These are phyloP conservation scores for Bufo gargarizans DNA, from an alignment of 2,113 vertebrate species.

Conservation along the genomic window DNA sequence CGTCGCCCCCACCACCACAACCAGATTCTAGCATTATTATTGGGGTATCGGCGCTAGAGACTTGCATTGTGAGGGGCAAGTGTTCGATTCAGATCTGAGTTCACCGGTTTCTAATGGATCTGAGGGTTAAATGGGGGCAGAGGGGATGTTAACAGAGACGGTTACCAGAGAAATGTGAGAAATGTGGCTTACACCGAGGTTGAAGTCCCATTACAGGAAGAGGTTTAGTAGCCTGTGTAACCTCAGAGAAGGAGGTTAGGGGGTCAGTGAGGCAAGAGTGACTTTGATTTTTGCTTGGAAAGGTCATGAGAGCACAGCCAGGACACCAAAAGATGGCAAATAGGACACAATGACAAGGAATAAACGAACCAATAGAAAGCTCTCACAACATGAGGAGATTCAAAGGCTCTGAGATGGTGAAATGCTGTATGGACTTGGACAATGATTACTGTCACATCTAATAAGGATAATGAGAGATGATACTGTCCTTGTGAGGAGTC, in stretches of 20 bases:
- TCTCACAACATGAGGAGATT: not conserved
- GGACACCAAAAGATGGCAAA: not conserved
- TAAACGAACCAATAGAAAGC: not conserved
- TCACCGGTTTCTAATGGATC: conserved; percentile 26
- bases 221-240: conserved; percentile 15
- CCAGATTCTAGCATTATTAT: not conserved
- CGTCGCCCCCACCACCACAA: too few species aligned
- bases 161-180: conserved; percentile 62
- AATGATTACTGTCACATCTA: not conserved
- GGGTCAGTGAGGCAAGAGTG: conserved; percentile 26
- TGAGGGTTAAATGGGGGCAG: conserved; percentile 53
- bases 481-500: too few species aligned
- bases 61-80: not conserved
- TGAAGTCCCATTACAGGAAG: conserved; percentile 54
- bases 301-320: conserved; percentile 19
- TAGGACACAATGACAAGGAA: not conserved
- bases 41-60: too few species aligned
- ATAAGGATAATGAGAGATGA: too few species aligned
- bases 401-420: not conserved
- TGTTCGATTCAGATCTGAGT: not conserved
- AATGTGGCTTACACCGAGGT: conserved; percentile 57
- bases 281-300: conserved; percentile 23
- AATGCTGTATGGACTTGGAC: not conserved
- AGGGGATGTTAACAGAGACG: conserved; percentile 66
- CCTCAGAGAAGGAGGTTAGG: conserved; percentile 26